Base-by-base conservation (phyloP, 2,888 invertebrate genomes). In the Plemyria rubiginata region DNA sequence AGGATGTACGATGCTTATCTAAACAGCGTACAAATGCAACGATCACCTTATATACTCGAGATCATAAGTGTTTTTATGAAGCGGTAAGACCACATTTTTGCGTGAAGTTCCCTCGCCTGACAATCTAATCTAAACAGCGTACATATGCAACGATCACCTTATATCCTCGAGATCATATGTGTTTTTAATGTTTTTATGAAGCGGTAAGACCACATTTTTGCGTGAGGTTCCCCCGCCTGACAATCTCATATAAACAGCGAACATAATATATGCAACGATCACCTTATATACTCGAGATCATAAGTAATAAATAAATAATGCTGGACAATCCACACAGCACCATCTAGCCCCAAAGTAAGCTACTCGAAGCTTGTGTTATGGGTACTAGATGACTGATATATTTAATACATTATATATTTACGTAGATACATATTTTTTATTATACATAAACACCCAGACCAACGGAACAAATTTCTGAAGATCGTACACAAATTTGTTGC, bases 1-100 rank as follows among this genome's bases (percentile, higher is more conserved):
- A 65, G 68, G 5, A 71, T 85, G 72, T 85, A 85, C 29, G 78
- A 84, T 8, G 66, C 80, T 0, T 86, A 80, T 36, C 45, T 84
- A 0, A 80, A 76, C 48, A 83, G 72, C 9, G 72, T 81, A 0
- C 86, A 86, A 0, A 16, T 85, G 6, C 85, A 85, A 40, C 63
- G 81, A 0, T 57, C 60, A 0, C 43, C 57, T 0, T 85, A 79
- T 51, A 82, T 86, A 0, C 13, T 70, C 56, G 80, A 78, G 0
- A 76, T 86, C 0, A 70, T 86, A 6, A 73, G 70, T 9, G 67
- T 84, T 0, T 61, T 84, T 11, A 45, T 81, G 12, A 81, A 79
- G 60, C 76, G 85, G 84, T 84, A 57, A 51, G 60, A 11, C 6
- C 32, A 3, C 8, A 32, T 1, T 6, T 6, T 32, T 32, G 29